Evolutionary conservation across 2,888 invertebrate species (phyloP), one percentile per base, ranked within the genome.

Genomic region (Spisula solida): DNA sequence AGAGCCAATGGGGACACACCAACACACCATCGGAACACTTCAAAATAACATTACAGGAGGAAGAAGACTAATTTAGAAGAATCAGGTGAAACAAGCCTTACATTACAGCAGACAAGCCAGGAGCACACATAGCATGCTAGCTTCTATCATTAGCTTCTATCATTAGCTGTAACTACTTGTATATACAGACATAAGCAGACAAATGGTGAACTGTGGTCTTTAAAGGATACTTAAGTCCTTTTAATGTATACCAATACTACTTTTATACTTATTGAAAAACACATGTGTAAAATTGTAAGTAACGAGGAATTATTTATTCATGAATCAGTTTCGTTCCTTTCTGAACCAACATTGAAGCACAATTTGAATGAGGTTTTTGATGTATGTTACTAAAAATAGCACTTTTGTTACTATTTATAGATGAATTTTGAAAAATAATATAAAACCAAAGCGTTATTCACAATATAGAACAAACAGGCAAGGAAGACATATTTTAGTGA

Each of bases 381-480:
- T 41, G 41, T 41, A 5, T 41, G 41, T 41, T 41, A 41, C 41
- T 41, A 41, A 41, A 41, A 41, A 41, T 41, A 41, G 41, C 41
- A 41, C 41, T 41, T 41, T 41, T 41, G 41, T 41, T 41, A 41
- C 41, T 41, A 41, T 41, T 41, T 41, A 41, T 41, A 41, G 41
- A 41, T 41, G 41, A 8, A 41, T 41, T 5, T 41, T 41, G n/a
- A 56, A n/a, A 66, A 56, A 56, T 56, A 18, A 56, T 56, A 56
- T n/a, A 56, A 56, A 56, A 56, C n/a, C 0, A 56, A 56, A 56
- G 1, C n/a, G 6, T 70, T 31, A 70, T 31, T 31, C 29, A 75
- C 34, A 75, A 75, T 34, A 75, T 34, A 34, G 31, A 8, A 75
- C 75, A 75, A 75, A 75, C 75, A 75, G 60, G n/a, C 60, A 25